Base-by-base conservation (phyloP, 2,888 invertebrate genomes). In the Eupithecia tripunctaria region DNA sequence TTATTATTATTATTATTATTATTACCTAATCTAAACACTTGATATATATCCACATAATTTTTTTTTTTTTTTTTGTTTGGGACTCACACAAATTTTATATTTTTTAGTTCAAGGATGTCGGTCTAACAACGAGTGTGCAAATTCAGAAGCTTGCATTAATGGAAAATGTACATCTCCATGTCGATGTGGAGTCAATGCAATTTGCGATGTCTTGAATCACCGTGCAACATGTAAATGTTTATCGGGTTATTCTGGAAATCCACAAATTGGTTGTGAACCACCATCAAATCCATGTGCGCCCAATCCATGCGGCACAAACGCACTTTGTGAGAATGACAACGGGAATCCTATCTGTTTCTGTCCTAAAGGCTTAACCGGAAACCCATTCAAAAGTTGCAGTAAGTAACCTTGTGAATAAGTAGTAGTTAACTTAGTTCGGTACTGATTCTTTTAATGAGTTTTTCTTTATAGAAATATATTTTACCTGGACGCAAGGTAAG, bases 351-450 rank as follows among this genome's bases (percentile, higher is more conserved):
- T 98, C 79, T 98, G 98, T 85, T 97, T 95, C 92, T 98, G 98
- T 85, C 98, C 98, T 0, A 97, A 97, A 89, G 98, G 98, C 76
- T 94, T 97, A 77, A 98, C 98, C 5, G 98, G 98, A 89, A 98
- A 98, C 95, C 98, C 98, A 62, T 98, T 98, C 88, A 96, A 96
- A 86, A 97, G 96, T 91, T 98, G 98, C 96, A 97, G 98, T 98
- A 96, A 95, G 97, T 97, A 32, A 12, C 12, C 14, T 56, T 25
- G 12, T 56, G 12, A 21, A 51, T 51, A 21, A 51, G 21, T 51
- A 51, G 51, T 21, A 51, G 21, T 0, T 51, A 51, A 21, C n/a
- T 47, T 10, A 2, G 51, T 51, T 21, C 3, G 21, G 12, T 21
- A 21, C 51, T 51, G 21, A 25, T 14, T 56, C 51, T 51, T 21